These are phyloP conservation scores for Drosophila lini DNA, from an alignment of 1,140 invertebrate species.

Conservation along the genomic window DNA sequence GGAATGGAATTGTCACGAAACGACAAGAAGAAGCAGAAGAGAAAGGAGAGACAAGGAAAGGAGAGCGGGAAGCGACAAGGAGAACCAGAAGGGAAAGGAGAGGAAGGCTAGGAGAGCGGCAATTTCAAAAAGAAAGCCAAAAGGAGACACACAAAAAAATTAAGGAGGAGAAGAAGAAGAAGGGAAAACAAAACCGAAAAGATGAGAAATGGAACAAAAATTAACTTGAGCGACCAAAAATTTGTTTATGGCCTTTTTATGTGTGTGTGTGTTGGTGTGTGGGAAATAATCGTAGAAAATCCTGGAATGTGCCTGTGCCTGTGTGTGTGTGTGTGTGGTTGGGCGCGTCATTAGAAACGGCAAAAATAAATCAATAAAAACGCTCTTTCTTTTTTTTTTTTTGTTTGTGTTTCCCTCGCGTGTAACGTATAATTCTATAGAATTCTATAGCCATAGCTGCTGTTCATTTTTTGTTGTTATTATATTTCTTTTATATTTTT, in stretches of 20 bases:
- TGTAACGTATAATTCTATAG: conserved; percentile 48
- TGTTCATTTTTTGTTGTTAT: conserved; percentile 24
- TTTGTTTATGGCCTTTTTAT: conserved; percentile 71
- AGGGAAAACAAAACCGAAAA: conserved; percentile 42
- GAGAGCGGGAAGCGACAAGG: conserved; percentile 44
- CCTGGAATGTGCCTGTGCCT: conserved; percentile 17
- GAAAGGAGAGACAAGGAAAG: not conserved
- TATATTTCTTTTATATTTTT: not conserved
- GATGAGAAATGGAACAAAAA: conserved; percentile 52
- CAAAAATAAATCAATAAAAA: conserved; percentile 81
- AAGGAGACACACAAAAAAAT: conserved; percentile 5
- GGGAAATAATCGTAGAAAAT: conserved; percentile 67
- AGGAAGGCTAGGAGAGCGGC: conserved; percentile 14
- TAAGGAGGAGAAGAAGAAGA: not conserved
- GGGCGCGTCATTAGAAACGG: conserved; percentile 75
- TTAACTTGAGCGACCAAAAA: conserved; percentile 71
- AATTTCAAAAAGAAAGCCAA: conserved; percentile 13
- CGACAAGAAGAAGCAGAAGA: conserved; percentile 36
- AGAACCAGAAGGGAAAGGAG: not conserved
- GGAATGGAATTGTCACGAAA: conserved; percentile 81
- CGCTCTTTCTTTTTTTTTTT: conserved; percentile 1
- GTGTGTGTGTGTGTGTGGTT: conserved; percentile 38
- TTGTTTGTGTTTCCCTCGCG: conserved; percentile 30
- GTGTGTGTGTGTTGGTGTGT: conserved; percentile 33
- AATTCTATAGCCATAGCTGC: conserved; percentile 33